Conservation (phyloP, 2,113 vertebrate species). For the Charina bottae region DNA sequence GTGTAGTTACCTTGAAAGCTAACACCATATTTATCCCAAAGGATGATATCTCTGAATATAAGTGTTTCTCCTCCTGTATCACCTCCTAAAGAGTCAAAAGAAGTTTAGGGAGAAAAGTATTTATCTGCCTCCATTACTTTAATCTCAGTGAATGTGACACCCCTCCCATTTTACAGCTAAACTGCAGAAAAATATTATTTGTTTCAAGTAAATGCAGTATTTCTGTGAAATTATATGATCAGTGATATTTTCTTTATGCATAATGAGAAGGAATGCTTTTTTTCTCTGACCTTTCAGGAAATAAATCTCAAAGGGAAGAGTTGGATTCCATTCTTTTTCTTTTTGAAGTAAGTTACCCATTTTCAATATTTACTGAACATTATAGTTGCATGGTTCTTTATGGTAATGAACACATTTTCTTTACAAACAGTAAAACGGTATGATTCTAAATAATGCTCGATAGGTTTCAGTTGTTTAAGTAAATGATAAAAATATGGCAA, state of each 20-base stretch:
- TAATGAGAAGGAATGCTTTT: constrained; percentile 20
- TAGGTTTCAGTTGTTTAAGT: neutral
- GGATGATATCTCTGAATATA: neutral
- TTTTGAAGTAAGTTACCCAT: constrained; percentile 92
- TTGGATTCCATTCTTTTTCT: constrained; percentile 99
- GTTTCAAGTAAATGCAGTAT: neutral
- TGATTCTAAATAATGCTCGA: neutral
- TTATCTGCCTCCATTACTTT: neutral
- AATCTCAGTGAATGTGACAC: neutral
- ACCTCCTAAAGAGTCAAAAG: neutral
- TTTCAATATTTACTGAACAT: constrained; percentile 15
- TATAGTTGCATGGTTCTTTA: neutral
- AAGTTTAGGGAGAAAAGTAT: neutral
- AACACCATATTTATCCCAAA: no score
- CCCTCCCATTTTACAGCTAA: neutral
- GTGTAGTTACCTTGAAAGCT: neutral
- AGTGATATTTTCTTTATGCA: neutral
- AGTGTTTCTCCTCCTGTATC: neutral
- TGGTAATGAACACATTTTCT: neutral
- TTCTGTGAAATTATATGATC: neutral
- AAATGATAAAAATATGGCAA: neutral
- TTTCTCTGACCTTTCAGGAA: constrained; percentile 83
- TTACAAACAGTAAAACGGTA: neutral
- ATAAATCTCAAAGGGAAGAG: constrained; percentile 99
- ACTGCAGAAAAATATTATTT: neutral